Evolutionary conservation across 2,797 vertebrate species (phyloP), one percentile per base, ranked within the genome.

Genomic region (Sebastes diploproa): DNA sequence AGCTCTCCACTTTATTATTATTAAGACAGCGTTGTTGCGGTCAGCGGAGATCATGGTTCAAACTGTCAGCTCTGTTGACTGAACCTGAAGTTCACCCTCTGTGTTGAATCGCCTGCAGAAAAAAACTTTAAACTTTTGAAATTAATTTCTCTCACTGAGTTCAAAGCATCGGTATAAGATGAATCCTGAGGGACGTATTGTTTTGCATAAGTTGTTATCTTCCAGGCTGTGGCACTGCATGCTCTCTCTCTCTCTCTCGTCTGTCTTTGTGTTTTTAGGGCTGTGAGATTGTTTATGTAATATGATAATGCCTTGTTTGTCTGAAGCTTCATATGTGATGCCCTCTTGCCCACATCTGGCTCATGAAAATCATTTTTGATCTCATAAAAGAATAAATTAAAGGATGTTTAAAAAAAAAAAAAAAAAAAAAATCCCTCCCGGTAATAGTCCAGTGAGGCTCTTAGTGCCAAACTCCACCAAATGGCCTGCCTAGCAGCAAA

Each of bases 151-250:
- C 76, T 76, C 59, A 20, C 52, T 65, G 66, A 93, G 87, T 91
- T 94, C 90, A 93, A 90, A 92, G 89, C 79, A 25, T 67, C 68
- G 52, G 78, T 72, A 58, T 80, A 75, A 82, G 79, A 90, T 75
- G 68, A 85, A 85, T 93, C 91, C 88, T 61, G 65, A 75, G 92
- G 88, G 91, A 89, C 36, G 71, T 79, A 83, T 92, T 92, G 86
- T 90, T 94, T 92, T 93, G 86, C 88, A 90, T 86, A 89, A 88
- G 70, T 88, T 89, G 82, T 88, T 89, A 78, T 93, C 90, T 89
- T 80, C 55, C 84, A 86, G 77, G 69, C 79, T 82, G 73, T 83
- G 75, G 72, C 81, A 78, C 52, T 70, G 81, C 74, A 20, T 50
- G 50, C 60, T 86, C 80, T 87, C 76, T 38, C 27, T 58, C 54